Evolutionary conservation across 2,888 invertebrate genomes (phyloP).

Genomic region (Platycheirus albimanus): DNA sequence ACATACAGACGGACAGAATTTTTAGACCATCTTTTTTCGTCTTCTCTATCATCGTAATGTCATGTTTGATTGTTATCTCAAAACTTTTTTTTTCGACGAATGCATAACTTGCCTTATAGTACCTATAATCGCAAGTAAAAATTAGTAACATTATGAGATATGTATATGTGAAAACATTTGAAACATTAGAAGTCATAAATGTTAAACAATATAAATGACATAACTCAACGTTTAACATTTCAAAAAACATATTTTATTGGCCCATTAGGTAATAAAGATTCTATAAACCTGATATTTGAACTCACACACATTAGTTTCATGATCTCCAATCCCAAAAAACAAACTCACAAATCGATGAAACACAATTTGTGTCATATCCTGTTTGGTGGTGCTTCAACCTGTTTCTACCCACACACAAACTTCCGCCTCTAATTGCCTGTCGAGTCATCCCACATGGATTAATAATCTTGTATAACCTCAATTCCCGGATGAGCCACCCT

Average conservation of each 20-base stretch:
- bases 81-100: no score
- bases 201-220: constrained; percentile 11
- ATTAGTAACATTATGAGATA: no score
- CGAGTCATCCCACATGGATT: constrained; percentile 43
- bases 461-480: constrained; percentile 35
- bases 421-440: constrained; percentile 46
- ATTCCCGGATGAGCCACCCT: constrained; percentile 2
- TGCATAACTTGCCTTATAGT: no score
- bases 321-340: no score
- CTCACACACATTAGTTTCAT: neutral
- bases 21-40: no score
- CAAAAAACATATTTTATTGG: constrained; percentile 18
- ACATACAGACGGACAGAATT: no score
- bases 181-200: neutral
- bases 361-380: constrained; percentile 37
- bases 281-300: neutral
- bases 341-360: constrained; percentile 31
- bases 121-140: no score
- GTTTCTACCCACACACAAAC: neutral
- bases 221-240: no score
- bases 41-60: no score
- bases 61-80: no score
- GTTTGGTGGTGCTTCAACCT: neutral
- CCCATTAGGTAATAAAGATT: constrained; percentile 14
- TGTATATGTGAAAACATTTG: no score